These are phyloP conservation scores for Papilio glaucus DNA, from an alignment of 1,140 invertebrate species.

Conservation along the genomic window DNA sequence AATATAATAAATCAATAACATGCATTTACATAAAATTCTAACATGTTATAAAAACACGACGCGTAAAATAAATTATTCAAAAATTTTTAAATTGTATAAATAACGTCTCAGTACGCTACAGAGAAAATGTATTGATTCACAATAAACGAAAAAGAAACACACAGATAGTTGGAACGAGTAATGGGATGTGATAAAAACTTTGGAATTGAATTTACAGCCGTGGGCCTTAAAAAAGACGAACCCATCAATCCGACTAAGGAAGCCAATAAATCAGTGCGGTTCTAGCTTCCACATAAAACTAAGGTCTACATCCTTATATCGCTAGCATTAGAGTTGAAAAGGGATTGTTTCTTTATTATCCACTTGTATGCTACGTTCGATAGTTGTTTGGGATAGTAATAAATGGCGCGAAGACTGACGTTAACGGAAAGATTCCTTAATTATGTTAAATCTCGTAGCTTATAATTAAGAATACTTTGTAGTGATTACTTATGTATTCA, in stretches of 20 bases:
- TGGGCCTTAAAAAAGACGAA: constrained; percentile 59
- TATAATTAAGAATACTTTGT: no score
- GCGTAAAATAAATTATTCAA: not conserved
- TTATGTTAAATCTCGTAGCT: constrained; percentile 40
- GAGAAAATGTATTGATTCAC: constrained; percentile 57
- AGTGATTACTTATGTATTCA: no score
- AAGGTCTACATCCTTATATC: constrained; percentile 59
- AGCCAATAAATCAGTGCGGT: constrained; percentile 73
- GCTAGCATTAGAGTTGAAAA: constrained; percentile 54
- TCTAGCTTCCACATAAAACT: constrained; percentile 69
- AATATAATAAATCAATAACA: no score
- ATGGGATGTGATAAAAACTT: constrained; percentile 67
- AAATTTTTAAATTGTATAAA: not conserved
- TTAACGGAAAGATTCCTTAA: constrained; percentile 52
- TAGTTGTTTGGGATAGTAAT: constrained; percentile 50
- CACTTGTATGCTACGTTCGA: constrained; percentile 47
- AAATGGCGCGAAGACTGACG: constrained; percentile 43
- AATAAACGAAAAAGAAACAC: constrained; percentile 61
- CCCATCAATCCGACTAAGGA: constrained; percentile 65
- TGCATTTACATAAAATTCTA: no score
- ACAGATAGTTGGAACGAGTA: constrained; percentile 57
- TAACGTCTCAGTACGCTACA: not conserved
- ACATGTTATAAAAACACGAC: no score
- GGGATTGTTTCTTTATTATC: constrained; percentile 50
- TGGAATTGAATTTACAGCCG: constrained; percentile 58